Base-by-base conservation (phyloP, 2,888 invertebrate species). In the Limnephilus rhombicus region DNA sequence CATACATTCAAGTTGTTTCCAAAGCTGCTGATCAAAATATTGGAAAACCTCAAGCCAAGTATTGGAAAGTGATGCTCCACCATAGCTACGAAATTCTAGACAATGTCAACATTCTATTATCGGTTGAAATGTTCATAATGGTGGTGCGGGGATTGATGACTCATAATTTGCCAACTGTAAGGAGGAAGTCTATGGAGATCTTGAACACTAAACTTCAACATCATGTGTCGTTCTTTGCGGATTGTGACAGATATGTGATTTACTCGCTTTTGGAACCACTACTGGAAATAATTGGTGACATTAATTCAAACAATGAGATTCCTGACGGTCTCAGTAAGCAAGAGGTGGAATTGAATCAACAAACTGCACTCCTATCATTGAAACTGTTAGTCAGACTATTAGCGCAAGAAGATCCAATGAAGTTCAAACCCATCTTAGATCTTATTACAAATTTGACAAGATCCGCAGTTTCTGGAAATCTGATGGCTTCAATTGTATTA, bases 101-200 rank as follows among this genome's bases (percentile, higher is more conserved):
- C 94, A 97, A 98, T 94, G 97, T 98, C 3, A 98, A 98, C 94
- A 97, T 97, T 24, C 95, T 99, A 88, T 95, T 99, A 24, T 98
- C 98, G 0, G 97, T 98, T 0, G 96, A 97, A 31, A 97, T 98
- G 96, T 98, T 99, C 95, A 95, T 99, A 34, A 96, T 97, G 82
- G 98, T 98, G 0, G 96, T 99, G 0, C 96, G 97, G 93, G 97
- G 97, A 0, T 95, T 99, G 90, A 95, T 98, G 94, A 96, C 97
- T 89, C 98, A 98, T 94, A 97, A 97, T 81, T 95, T 98, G 37
- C 95, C 97, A 24, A 97, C 97, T 11, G 97, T 99, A 0, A 97
- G 98, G 93, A 97, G 98, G 92, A 98, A 98, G 94, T 97, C 98
- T 0, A 96, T 99, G 95, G 99, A 99, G 94, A 95, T 99, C 81